Evolutionary conservation across 2,113 vertebrate species (phyloP).

Genomic region (Erinaceus europaeus): DNA sequence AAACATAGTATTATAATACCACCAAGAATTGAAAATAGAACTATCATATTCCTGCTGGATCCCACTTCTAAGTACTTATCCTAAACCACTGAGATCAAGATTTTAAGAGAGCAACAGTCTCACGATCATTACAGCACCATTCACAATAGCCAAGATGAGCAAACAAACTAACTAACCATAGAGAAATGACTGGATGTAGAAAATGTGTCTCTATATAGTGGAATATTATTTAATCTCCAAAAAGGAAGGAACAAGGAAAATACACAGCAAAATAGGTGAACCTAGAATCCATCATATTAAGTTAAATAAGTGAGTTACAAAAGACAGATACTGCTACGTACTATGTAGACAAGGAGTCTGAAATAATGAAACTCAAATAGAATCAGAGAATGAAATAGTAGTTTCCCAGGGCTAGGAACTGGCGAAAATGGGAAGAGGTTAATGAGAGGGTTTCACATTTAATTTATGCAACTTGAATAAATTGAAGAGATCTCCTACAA

Average conservation of each 20-base stretch:
- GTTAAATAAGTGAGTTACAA: neutral
- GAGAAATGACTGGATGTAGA: neutral
- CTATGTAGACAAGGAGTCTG: too few species aligned
- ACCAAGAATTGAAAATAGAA: neutral
- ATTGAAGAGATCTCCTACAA: too few species aligned
- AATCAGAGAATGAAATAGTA: too few species aligned
- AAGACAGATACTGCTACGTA: too few species aligned
- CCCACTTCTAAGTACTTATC: neutral
- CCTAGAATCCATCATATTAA: neutral
- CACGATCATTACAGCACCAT: neutral
- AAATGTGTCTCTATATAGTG: neutral
- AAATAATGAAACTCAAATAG: too few species aligned
- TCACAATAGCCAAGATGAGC: neutral
- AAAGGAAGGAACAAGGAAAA: neutral
- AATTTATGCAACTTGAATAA: too few species aligned
- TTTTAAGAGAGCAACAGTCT: neutral
- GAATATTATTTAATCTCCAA: neutral
- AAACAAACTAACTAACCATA: neutral
- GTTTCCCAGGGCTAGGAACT: too few species aligned
- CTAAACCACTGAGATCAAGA: neutral
- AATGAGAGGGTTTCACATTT: too few species aligned
- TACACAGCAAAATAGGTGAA: neutral
- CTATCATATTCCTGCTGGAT: neutral
- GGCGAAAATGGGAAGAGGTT: too few species aligned
- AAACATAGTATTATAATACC: neutral